Evolutionary conservation across 2,797 vertebrate species (phyloP).

Genomic region (Falco columbarius): DNA sequence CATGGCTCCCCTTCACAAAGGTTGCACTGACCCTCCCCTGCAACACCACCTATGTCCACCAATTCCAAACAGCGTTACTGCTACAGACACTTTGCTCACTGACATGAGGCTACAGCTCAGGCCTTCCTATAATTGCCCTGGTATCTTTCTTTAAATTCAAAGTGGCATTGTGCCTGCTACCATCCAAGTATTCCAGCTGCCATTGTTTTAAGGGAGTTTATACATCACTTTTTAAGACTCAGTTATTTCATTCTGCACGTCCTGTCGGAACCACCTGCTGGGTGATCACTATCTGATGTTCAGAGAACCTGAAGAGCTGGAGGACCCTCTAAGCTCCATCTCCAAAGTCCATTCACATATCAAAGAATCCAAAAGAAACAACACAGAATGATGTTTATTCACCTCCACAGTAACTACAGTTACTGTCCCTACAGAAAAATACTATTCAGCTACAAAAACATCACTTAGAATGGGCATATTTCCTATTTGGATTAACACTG

Average conservation of each 20-base stretch:
- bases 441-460: not conserved
- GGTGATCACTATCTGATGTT: not conserved
- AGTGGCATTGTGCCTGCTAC: not conserved
- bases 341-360: not conserved
- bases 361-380: slow-evolving; percentile 1
- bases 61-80: not conserved
- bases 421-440: not conserved
- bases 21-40: not conserved
- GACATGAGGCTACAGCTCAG: not conserved
- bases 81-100: not conserved
- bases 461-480: not conserved
- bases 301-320: not conserved
- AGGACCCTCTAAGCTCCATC: not conserved
- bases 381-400: not conserved
- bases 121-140: not conserved
- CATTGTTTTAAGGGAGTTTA: not conserved
- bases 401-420: not conserved
- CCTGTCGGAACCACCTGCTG: not conserved
- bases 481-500: not conserved
- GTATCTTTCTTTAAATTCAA: not conserved
- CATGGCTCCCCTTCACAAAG: accelerated
- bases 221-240: not conserved
- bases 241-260: not conserved
- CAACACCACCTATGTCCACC: not conserved
- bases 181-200: not conserved